These are phyloP conservation scores for Cygnus atratus DNA, from an alignment of 2,113 vertebrate species.

Conservation along the genomic window DNA sequence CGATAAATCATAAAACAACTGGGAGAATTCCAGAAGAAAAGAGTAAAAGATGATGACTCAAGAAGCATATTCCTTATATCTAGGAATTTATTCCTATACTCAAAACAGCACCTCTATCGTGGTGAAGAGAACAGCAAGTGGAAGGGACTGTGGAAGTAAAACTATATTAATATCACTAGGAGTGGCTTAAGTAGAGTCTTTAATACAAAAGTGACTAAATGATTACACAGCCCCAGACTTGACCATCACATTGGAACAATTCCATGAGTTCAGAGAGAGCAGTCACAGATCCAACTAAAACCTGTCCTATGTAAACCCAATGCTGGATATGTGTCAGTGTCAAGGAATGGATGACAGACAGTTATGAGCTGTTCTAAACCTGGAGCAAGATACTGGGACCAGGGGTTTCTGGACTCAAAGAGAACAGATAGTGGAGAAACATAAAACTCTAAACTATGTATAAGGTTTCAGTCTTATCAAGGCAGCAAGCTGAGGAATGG, in stretches of 20 bases:
- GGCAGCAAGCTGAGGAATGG: background rate
- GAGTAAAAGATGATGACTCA: background rate
- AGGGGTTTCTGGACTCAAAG: background rate
- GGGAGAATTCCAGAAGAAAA: background rate
- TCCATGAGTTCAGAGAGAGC: background rate
- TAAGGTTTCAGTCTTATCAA: background rate
- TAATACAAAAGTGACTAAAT: background rate
- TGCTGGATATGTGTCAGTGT: rapidly evolving
- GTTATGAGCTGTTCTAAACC: background rate
- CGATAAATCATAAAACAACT: background rate
- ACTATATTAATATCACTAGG: background rate
- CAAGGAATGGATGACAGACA: background rate
- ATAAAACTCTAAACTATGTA: rapidly evolving
- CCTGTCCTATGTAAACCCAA: background rate
- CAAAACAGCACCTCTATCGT: background rate
- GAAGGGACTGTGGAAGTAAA: background rate
- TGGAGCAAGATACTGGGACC: background rate
- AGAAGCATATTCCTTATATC: background rate
- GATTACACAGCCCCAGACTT: background rate
- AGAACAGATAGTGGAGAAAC: background rate
- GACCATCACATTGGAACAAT: background rate
- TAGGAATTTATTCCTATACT: background rate
- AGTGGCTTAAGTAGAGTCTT: rapidly evolving
- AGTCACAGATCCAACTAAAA: background rate
- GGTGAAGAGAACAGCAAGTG: background rate